A percentile compares a stretch with the other conserved stretches of the same genome.
phyloP scores from a whole-genome alignment of 2,113 vertebrate genomes.

The Pangasianodon hypophthalmus region DNA sequence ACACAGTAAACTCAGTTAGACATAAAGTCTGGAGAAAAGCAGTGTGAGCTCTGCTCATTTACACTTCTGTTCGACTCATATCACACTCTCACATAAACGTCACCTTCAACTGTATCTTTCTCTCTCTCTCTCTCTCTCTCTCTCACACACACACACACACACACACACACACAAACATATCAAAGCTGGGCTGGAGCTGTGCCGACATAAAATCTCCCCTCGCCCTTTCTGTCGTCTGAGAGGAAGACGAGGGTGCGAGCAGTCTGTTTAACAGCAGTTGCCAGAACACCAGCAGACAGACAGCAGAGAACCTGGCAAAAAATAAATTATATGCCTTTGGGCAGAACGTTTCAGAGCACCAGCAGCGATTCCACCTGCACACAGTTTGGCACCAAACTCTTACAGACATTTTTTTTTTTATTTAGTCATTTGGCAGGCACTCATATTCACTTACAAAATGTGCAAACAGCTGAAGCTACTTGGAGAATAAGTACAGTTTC shows the following conservation, averaged over 20 bases:
- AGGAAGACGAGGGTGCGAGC: not conserved
- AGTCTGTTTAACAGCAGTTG: slow-evolving; percentile 1
- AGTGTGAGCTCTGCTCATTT: not conserved
- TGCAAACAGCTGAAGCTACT: not conserved
- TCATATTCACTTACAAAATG: no score
- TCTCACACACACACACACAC: not conserved
- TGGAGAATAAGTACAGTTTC: not conserved
- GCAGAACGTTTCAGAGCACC: not conserved
- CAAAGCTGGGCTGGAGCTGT: not conserved
- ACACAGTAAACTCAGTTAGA: not conserved
- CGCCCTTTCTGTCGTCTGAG: not conserved
- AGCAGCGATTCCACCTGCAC: not conserved
- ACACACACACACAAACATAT: not conserved
- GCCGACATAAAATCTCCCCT: not conserved
- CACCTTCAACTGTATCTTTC: not conserved
- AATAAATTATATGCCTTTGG: not conserved
- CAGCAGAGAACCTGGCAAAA: slow-evolving; percentile 2
- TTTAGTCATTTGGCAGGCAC: not conserved
- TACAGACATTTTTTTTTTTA: not conserved
- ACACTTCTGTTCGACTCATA: not conserved
- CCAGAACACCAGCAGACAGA: slow-evolving; percentile 20
- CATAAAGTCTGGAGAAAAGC: not conserved
- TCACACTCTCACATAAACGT: not conserved
- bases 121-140: no score
- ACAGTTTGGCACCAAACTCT: not conserved